Percentiles rank a stretch among this genome's conserved stretches.
Conservation (phyloP, 2,113 vertebrate species). For the Cololabis saira region DNA sequence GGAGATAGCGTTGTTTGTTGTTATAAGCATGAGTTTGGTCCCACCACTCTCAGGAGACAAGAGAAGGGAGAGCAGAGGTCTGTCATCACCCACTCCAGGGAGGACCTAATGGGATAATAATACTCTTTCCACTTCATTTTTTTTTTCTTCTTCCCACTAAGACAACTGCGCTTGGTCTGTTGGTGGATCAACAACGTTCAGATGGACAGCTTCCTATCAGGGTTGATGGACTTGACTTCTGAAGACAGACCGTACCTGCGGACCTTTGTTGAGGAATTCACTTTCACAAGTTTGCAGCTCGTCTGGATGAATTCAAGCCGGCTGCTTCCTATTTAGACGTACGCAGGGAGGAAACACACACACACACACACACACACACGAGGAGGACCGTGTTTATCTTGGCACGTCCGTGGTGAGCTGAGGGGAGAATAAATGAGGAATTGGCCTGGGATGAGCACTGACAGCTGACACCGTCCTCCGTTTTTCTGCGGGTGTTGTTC, state of each 20-base stretch:
- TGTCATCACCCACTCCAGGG: slow-evolving; percentile 60
- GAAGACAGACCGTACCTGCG: slow-evolving; percentile 25
- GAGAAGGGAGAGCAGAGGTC: slow-evolving; percentile 56
- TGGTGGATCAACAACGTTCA: slow-evolving; percentile 22
- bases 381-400: slow-evolving; percentile 39
- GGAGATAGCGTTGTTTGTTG: slow-evolving; percentile 77
- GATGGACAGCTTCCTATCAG: slow-evolving; percentile 25
- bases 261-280: slow-evolving; percentile 36
- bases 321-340: slow-evolving; percentile 50
- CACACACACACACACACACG: background rate
- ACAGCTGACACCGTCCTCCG: slow-evolving; percentile 55
- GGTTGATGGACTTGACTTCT: slow-evolving; percentile 20
- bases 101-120: slow-evolving; percentile 76
- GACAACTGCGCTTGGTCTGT: slow-evolving; percentile 41
- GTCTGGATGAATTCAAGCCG: slow-evolving; percentile 42
- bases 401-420: slow-evolving; percentile 39
- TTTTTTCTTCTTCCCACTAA: slow-evolving; percentile 43
- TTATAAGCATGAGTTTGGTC: slow-evolving; percentile 73
- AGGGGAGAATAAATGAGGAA: slow-evolving; percentile 44
- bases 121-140: slow-evolving; percentile 50
- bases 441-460: slow-evolving; percentile 45
- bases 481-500: slow-evolving; percentile 46
- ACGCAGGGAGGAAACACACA: slow-evolving; percentile 9
- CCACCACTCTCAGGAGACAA: slow-evolving; percentile 75
- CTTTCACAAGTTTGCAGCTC: slow-evolving; percentile 21